Evolutionary conservation across 2,113 vertebrate genomes (phyloP).

Genomic region (Corythornis madagascariensis): DNA sequence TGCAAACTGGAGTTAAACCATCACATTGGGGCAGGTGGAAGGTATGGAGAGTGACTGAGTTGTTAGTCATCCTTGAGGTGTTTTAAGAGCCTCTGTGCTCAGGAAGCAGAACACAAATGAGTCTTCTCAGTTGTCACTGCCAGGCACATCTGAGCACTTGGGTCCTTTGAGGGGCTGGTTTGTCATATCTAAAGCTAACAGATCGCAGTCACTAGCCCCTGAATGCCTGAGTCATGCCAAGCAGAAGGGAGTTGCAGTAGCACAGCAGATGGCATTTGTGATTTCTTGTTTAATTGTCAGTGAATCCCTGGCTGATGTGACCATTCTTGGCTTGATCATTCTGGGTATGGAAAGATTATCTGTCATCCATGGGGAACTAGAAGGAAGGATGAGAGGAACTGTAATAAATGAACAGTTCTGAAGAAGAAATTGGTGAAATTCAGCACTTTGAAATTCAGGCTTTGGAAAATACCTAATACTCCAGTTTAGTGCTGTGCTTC

Average conservation of each 20-base stretch:
- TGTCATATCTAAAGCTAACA: neutral
- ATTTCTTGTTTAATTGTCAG: neutral
- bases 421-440: neutral
- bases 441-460: too few species aligned
- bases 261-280: neutral
- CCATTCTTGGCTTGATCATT: neutral
- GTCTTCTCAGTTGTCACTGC: neutral
- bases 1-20: neutral
- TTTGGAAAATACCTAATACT: neutral
- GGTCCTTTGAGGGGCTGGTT: neutral
- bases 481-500: neutral
- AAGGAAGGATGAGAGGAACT: neutral
- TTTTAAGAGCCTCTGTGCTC: neutral
- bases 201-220: neutral
- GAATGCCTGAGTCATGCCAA: neutral
- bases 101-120: neutral
- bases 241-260: neutral
- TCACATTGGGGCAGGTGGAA: neutral
- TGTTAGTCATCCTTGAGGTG: neutral
- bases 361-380: neutral
- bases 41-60: neutral
- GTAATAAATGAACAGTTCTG: neutral
- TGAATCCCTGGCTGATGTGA: neutral
- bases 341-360: neutral
- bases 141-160: neutral